Evolutionary conservation across 2,113 vertebrate species (phyloP), one percentile per base, ranked within the genome.

Genomic region (Phaethon lepturus): DNA sequence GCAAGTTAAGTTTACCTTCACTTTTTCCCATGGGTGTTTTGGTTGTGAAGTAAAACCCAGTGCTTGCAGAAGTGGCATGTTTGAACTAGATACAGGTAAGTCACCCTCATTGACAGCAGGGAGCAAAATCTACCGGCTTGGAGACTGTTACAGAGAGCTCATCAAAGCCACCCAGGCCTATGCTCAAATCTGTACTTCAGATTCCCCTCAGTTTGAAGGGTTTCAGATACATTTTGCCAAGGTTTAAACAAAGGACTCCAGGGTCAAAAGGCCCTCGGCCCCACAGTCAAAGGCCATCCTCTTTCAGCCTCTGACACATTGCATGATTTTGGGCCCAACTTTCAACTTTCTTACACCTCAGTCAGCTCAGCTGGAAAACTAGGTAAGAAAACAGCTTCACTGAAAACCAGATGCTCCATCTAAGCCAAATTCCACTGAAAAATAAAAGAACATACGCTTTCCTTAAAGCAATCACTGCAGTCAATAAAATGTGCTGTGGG

Each of bases 321-420:
- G 31, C 31, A 88, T 47, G 44, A 85, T 53, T 94, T 73, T 73
- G 52, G 56, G 25, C 19, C 22, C 67, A 88, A 42, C 47, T 86
- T 49, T 52, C 82, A 75, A 67, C 17, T 73, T 93, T 82, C 66
- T 88, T 90, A 76, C 68, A 88, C 71, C 33, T 91, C 35, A 11
- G 28, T 82, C 50, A 90, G 72, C 19, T 80, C 93, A 92, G 73
- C 86, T 95, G 85, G 92, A 97, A 97, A 97, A 88, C 18, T 25
- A 28, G 40, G 81, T 92, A 96, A 38, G 95, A 95, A 97, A 96
- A 97, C 1, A 4, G 81, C 42, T 89, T 77, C 72, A 55, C 63
- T 58, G 75, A 91, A 96, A 97, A 93, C 75, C 69, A 94, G 77
- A 96, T 95, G 85, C 91, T 73, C 31, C 75, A 80, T 76, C 62